Evolutionary conservation across 2,888 invertebrate species (phyloP).

Genomic region (Eutolmus rufibarbis): DNA sequence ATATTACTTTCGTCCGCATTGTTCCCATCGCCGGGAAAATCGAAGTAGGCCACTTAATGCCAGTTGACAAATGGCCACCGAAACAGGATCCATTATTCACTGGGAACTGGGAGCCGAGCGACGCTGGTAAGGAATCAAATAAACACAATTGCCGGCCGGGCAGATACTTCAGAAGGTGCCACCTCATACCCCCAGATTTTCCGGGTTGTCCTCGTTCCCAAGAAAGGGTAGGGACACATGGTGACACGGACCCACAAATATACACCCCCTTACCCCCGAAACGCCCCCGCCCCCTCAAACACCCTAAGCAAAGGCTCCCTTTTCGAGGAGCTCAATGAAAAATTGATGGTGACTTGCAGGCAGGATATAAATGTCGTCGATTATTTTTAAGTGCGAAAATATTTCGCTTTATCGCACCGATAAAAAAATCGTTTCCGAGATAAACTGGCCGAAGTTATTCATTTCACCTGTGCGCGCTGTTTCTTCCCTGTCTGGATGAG

Average conservation of each 20-base stretch:
- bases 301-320: neutral
- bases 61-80: constrained; percentile 32
- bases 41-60: constrained; percentile 36
- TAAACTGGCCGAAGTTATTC: constrained; percentile 18
- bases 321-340: neutral
- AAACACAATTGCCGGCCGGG: constrained; percentile 27
- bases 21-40: neutral
- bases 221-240: neutral
- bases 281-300: neutral
- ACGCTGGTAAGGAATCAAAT: constrained; percentile 33
- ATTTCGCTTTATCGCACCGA: constrained; percentile 29
- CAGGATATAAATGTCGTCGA: constrained; percentile 31
- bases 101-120: neutral
- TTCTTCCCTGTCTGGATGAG: neutral
- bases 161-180: neutral
- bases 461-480: neutral
- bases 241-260: neutral
- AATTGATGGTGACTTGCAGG: constrained; percentile 36
- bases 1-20: neutral
- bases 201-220: neutral
- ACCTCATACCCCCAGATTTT: neutral
- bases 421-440: constrained; percentile 14
- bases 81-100: constrained; percentile 30
- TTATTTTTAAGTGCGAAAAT: constrained; percentile 38
- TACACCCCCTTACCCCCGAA: neutral